Evolutionary conservation across 2,888 invertebrate species (phyloP).

Genomic region (Pardosa pseudoannulata): DNA sequence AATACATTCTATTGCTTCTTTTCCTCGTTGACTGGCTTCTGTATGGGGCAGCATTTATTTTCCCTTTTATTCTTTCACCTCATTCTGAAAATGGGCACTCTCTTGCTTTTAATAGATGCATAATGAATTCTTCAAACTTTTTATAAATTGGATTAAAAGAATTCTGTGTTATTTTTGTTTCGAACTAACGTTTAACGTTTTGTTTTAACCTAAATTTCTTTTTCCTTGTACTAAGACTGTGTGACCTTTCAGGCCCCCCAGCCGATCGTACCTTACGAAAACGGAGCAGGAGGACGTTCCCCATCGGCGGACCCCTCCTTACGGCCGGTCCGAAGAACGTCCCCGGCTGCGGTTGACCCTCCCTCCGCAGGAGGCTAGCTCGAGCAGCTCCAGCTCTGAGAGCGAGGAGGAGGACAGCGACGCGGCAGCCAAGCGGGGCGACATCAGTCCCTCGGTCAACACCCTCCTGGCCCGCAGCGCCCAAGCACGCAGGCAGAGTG

Average conservation of each 20-base stretch:
- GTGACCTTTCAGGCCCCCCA: conserved; percentile 14
- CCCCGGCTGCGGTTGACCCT: conserved; percentile 47
- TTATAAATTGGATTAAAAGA: too few relatives aligned
- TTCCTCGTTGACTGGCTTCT: too few relatives aligned
- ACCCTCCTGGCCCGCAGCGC: conserved; percentile 62
- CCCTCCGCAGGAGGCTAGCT: conserved; percentile 26
- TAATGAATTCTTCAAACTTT: too few relatives aligned
- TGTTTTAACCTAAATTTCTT: too few relatives aligned
- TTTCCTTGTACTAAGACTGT: too few relatives aligned
- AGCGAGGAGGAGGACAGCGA: conserved; percentile 54
- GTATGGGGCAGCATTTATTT: too few relatives aligned
- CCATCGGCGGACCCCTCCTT: conserved; percentile 1
- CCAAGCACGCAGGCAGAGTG: conserved; percentile 66
- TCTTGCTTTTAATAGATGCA: too few relatives aligned
- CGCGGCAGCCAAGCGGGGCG: conserved; percentile 47
- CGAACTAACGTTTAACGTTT: too few relatives aligned
- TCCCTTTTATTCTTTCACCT: too few relatives aligned
- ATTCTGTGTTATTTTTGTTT: too few relatives aligned
- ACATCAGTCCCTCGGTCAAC: conserved; percentile 68
- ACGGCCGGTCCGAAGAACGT: conserved; percentile 34
- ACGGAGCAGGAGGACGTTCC: conserved; percentile 45
- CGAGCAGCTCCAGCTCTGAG: conserved; percentile 16
- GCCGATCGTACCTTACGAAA: conserved; percentile 28
- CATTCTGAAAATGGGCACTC: too few relatives aligned
- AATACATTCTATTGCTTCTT: too few relatives aligned